Conservation (phyloP, 2,888 invertebrate species). For the Phytoseiulus persimilis region DNA sequence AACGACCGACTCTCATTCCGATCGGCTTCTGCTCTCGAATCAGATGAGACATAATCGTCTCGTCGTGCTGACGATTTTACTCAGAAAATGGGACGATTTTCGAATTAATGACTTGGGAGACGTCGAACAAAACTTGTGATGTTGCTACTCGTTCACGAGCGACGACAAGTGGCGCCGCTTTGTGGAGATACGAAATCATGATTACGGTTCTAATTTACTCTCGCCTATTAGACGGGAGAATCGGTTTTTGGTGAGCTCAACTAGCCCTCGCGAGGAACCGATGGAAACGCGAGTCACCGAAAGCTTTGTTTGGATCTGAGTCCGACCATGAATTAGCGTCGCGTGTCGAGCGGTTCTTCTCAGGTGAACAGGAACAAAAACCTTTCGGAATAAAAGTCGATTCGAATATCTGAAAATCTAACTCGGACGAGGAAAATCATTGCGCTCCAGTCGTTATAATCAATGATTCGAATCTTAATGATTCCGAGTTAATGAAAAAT, state of each 20-base stretch:
- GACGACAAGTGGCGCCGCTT: not conserved
- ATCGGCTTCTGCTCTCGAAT: not conserved
- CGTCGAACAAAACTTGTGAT: not conserved
- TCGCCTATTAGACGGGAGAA: not conserved
- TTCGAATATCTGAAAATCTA: not conserved
- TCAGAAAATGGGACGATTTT: not conserved
- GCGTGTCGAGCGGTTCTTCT: not conserved
- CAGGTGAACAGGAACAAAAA: not conserved
- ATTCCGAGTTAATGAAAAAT: not conserved
- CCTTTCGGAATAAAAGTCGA: not conserved
- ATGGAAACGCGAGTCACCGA: too few relatives aligned
- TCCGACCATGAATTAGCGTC: not conserved
- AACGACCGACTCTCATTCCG: not conserved
- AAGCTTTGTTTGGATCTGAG: not conserved
- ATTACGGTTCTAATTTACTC: not conserved
- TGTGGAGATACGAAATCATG: not conserved
- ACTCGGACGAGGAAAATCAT: not conserved
- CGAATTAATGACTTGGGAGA: not conserved
- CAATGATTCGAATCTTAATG: not conserved
- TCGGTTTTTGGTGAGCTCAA: not conserved
- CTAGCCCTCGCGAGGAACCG: too few relatives aligned
- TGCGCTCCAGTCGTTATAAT: not conserved
- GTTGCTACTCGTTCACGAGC: not conserved
- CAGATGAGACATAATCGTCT: not conserved
- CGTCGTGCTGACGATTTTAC: not conserved